Evolutionary conservation across 2,113 vertebrate genomes (phyloP).

Genomic region (Arizona elegans): DNA sequence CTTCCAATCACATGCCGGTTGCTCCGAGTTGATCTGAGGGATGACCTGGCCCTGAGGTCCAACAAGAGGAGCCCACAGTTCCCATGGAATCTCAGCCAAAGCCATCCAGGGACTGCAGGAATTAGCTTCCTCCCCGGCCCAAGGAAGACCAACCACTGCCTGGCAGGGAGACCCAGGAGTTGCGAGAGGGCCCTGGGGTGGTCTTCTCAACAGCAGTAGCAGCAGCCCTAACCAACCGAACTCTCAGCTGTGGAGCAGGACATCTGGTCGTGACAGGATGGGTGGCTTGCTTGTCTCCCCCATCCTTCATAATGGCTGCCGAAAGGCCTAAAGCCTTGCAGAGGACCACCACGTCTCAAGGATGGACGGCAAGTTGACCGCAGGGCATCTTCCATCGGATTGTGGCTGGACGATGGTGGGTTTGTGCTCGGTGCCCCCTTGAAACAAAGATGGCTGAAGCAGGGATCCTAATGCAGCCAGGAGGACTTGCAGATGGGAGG

Average conservation of each 20-base stretch:
- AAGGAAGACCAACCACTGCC: no score
- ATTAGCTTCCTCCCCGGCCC: background rate
- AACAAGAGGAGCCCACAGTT: background rate
- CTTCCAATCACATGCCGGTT: background rate
- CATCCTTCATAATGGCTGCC: background rate
- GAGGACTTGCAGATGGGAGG: background rate
- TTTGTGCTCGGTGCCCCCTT: background rate
- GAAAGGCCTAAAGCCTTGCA: background rate
- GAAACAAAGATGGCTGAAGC: background rate
- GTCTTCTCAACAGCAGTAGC: background rate
- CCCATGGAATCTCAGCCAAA: background rate
- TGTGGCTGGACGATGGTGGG: background rate
- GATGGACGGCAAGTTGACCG: background rate
- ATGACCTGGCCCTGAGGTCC: background rate
- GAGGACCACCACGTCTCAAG: background rate
- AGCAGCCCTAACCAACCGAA: background rate
- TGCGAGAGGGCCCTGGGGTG: accelerated
- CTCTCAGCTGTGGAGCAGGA: background rate
- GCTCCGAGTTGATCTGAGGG: background rate
- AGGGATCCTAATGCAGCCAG: background rate
- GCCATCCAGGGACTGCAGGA: background rate
- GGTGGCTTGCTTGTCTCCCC: background rate
- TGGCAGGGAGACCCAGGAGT: no score
- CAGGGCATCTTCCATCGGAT: background rate
- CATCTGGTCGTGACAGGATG: background rate